A percentile compares a stretch with the other conserved stretches of the same genome.
These are phyloP conservation scores for Oreochromis mossambicus DNA, from an alignment of 2,797 vertebrate species.

Conservation along the genomic window DNA sequence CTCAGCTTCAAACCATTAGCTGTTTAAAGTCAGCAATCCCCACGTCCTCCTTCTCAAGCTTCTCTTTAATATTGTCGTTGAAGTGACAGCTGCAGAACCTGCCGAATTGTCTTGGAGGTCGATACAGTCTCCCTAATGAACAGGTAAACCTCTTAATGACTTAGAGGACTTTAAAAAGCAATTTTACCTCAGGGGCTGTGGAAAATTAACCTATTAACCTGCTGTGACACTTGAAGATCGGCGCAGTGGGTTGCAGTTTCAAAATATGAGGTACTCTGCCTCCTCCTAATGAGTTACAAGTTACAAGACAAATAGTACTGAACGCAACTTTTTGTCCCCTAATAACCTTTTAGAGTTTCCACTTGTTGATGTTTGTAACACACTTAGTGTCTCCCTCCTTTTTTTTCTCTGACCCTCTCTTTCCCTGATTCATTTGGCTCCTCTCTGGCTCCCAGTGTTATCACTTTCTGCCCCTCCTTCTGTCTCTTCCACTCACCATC, in stretches of 20 bases:
- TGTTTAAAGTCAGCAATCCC: neutral
- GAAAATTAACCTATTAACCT: slow-evolving; percentile 38
- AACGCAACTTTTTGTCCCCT: slow-evolving; percentile 3
- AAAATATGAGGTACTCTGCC: neutral
- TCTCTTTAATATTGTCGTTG: slow-evolving; percentile 1
- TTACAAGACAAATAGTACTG: neutral
- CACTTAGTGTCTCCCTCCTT: neutral
- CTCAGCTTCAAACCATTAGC: neutral
- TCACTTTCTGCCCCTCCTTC: slow-evolving; percentile 18
- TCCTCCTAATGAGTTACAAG: slow-evolving; percentile 6
- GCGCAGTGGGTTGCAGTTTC: neutral
- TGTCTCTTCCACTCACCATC: slow-evolving; percentile 34
- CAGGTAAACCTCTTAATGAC: slow-evolving; percentile 44
- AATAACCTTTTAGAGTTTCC: slow-evolving; percentile 25
- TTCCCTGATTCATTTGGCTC: slow-evolving; percentile 8
- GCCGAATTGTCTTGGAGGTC: slow-evolving; percentile 12
- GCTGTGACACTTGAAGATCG: slow-evolving; percentile 17
- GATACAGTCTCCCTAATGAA: slow-evolving; percentile 20
- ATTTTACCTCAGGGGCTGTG: slow-evolving; percentile 10
- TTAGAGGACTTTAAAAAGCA: slow-evolving; percentile 1
- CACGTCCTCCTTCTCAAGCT: neutral
- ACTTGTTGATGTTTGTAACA: slow-evolving; percentile 1
- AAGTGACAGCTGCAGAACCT: slow-evolving; percentile 7
- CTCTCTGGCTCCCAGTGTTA: slow-evolving; percentile 10
- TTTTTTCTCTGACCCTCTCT: neutral